Evolutionary conservation across 2,888 invertebrate genomes (phyloP), one percentile per base, ranked within the genome.

Genomic region (Hypolimnas misippus): DNA sequence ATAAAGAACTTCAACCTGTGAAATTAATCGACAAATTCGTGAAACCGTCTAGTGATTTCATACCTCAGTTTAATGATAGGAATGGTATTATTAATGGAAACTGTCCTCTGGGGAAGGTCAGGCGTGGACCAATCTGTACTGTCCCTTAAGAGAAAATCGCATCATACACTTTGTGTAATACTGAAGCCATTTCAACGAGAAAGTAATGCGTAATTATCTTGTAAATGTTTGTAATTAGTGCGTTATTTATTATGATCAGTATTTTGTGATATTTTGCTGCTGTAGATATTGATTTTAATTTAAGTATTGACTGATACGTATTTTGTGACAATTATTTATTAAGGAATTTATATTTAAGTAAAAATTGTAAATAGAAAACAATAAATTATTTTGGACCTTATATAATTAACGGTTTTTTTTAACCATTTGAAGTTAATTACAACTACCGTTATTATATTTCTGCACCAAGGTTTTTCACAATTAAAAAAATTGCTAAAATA

Each of bases 41-140:
- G 21, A 51, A 25, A 10, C 17, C 55, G 8, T 8, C 53, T 6
- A 46, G 44, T 5, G 52, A 29, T 49, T 1, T 63, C 0, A 31
- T 65, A 44, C 67, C 67, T n/a, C 46, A 46, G 19, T 51, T 67
- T 6, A 21, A 40, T n/a, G 44, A 44, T 16, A 60, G 65, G 31
- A 17, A 33, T n/a, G 51, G 65, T 12, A 54, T 65, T 16, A 16
- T 29, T 3, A 57, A n/a, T 21, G 42, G 46, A 3, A 51, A 53
- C 16, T 67, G 67, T 17, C 33, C 62, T 19, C 8, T 8, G 2
- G 67, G 67, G 16, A 35, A 56, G 35, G 56, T 50, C 7, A 62
- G 64, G 10, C 56, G 56, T 21, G 66, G 66, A 14, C 62, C 64
- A 0, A 16, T 56, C 29, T 67, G 66, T 17, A 44, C n/a, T n/a